These are phyloP conservation scores for Pterocles orientalis DNA, from an alignment of 2,113 vertebrate species.

Conservation along the genomic window DNA sequence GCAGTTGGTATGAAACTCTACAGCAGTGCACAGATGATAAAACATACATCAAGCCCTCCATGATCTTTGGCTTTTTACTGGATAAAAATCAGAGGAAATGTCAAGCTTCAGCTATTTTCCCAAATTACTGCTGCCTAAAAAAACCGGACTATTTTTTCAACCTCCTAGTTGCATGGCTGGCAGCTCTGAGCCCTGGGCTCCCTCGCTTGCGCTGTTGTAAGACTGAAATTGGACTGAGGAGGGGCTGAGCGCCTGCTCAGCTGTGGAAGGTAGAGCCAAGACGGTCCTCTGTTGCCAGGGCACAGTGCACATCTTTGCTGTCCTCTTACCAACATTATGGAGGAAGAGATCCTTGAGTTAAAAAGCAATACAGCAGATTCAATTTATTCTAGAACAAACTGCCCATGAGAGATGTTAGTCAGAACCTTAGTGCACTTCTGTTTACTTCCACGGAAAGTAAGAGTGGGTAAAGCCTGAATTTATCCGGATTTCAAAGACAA, in stretches of 20 bases:
- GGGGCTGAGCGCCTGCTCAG: background rate
- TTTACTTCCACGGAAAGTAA: background rate
- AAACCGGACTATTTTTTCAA: background rate
- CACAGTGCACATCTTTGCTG: background rate
- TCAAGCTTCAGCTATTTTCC: background rate
- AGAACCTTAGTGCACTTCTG: background rate
- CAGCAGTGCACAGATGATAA: background rate
- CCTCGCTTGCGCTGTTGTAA: background rate
- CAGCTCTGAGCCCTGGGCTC: background rate
- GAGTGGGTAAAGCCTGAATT: background rate
- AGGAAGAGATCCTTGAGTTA: background rate
- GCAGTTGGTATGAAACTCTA: background rate
- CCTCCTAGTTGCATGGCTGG: background rate
- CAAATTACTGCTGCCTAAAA: background rate
- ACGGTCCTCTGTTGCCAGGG: background rate
- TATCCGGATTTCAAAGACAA: conserved; percentile 14
- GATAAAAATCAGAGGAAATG: background rate
- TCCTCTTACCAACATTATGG: background rate
- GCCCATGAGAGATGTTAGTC: background rate
- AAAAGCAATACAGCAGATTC: background rate
- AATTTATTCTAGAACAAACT: background rate
- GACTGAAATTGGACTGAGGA: background rate
- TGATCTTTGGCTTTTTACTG: background rate
- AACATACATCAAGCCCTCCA: background rate
- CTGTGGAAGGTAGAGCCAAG: background rate